Evolutionary conservation across 30 jellyfish, hydroid and myxozoan genomes (phyloP).

Genomic region (Cassiopea xamachana): DNA sequence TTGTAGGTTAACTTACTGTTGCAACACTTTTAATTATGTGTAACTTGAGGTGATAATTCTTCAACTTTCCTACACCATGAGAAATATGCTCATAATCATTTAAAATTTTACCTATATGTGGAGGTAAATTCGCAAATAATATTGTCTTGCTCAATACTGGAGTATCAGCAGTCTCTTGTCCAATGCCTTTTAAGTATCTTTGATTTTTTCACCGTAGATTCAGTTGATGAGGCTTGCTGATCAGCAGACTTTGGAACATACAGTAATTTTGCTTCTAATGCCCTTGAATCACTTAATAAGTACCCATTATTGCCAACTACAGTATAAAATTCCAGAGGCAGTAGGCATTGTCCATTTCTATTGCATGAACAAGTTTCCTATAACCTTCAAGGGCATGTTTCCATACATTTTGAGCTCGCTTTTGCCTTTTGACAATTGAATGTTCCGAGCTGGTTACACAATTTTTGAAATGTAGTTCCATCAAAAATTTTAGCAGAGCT

Average conservation of each 20-base stretch:
- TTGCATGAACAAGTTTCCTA: neutral
- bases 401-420: neutral
- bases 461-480: neutral
- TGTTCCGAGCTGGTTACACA: neutral
- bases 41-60: neutral
- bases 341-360: neutral
- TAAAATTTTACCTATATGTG: neutral
- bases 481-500: neutral
- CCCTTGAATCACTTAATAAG: neutral
- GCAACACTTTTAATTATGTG: slow-evolving; percentile 33
- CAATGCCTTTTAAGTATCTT: neutral
- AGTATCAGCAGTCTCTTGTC: neutral
- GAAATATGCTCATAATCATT: neutral
- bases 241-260: neutral
- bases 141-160: neutral
- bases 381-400: neutral
- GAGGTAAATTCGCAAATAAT: neutral
- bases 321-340: neutral
- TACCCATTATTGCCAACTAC: neutral
- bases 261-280: neutral
- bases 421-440: neutral
- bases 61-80: slow-evolving; percentile 39
- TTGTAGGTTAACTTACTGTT: slow-evolving; percentile 31
- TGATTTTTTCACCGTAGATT: neutral
- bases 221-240: neutral